phyloP scores from a whole-genome alignment of 1,140 invertebrate species.

The Drosophila orosa region DNA sequence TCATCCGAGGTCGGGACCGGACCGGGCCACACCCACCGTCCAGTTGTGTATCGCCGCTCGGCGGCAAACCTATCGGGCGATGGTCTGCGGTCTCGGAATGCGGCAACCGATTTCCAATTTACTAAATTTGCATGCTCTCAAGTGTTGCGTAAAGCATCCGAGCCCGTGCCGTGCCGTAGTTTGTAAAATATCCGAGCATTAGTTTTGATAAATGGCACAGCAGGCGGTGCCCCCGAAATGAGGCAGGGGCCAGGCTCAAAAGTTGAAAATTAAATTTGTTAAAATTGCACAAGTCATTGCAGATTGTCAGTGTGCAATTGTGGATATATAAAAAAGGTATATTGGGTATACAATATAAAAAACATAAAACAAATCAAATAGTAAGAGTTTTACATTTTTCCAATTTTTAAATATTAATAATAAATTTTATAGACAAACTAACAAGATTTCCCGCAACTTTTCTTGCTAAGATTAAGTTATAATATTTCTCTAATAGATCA shows the following conservation, averaged over 20 bases:
- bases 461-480: neutral
- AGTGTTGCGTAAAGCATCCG: slow-evolving; percentile 58
- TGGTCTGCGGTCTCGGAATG: slow-evolving; percentile 71
- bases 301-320: neutral
- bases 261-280: slow-evolving; percentile 26
- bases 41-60: slow-evolving; percentile 39
- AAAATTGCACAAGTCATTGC: neutral
- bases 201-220: slow-evolving; percentile 61
- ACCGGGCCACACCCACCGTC: slow-evolving; percentile 22
- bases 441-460: neutral
- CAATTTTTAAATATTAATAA: neutral
- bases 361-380: neutral
- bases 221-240: slow-evolving; percentile 25
- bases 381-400: too few species aligned
- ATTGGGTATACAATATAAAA: too few species aligned
- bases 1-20: slow-evolving; percentile 37
- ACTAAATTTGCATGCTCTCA: slow-evolving; percentile 72
- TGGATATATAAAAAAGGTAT: too few species aligned
- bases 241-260: neutral
- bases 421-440: neutral
- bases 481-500: neutral
- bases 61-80: slow-evolving; percentile 63
- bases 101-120: slow-evolving; percentile 73
- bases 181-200: slow-evolving; percentile 41
- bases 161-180: slow-evolving; percentile 27